Evolutionary conservation across 2,797 vertebrate genomes (phyloP).

Genomic region (Falco berigora): DNA sequence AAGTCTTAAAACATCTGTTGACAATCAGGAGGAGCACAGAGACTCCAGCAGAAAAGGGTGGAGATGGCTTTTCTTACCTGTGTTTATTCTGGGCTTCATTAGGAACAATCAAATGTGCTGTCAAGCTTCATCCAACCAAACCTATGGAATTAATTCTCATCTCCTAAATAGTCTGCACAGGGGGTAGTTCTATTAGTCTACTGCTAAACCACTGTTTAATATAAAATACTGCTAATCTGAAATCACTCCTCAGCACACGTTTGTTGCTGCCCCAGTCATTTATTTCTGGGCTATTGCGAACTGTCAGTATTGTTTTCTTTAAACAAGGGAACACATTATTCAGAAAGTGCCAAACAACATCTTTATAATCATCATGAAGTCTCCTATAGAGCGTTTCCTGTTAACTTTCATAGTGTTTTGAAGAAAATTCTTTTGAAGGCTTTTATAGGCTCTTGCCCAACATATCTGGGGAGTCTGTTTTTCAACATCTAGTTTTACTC

Average conservation of each 20-base stretch:
- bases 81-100: background rate
- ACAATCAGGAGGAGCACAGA: background rate
- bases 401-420: constrained; percentile 44
- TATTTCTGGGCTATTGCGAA: background rate
- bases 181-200: background rate
- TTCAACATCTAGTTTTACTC: constrained; percentile 42
- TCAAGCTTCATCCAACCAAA: background rate
- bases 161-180: background rate
- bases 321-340: background rate
- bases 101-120: background rate
- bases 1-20: background rate
- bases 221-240: background rate
- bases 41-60: background rate
- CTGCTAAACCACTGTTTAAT: background rate
- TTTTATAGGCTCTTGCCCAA: constrained; percentile 49
- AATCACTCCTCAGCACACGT: background rate
- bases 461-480: constrained; percentile 33
- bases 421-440: constrained; percentile 44
- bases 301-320: background rate
- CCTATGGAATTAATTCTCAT: background rate
- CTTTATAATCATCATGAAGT: constrained; percentile 15
- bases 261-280: background rate
- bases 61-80: background rate
- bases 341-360: background rate
- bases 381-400: constrained; percentile 24